A percentile compares a stretch with the other conserved stretches of the same genome.
phyloP scores from a whole-genome alignment of 2,888 invertebrate genomes.

The Hanleya hanleyi region DNA sequence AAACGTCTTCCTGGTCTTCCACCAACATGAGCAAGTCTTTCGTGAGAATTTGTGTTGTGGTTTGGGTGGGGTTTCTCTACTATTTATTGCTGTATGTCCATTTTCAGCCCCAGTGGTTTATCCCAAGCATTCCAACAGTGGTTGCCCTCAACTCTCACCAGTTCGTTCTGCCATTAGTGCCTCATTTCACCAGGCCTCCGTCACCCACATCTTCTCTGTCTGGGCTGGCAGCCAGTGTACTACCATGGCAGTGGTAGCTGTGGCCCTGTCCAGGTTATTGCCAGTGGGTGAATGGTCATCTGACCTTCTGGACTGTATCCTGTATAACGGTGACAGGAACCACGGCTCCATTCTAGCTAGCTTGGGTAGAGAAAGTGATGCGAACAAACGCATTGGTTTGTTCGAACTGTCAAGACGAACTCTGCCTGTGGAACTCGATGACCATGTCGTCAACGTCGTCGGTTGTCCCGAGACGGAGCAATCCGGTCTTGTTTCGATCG shows the following conservation, averaged over 20 bases:
- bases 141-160: neutral
- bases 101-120: no score
- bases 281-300: neutral
- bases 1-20: no score
- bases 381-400: neutral
- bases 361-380: neutral
- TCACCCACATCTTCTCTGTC: neutral
- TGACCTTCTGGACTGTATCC: neutral
- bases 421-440: neutral
- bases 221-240: neutral
- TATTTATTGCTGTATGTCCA: no score
- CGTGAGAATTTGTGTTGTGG: no score
- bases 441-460: neutral
- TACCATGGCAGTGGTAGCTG: neutral
- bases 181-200: neutral
- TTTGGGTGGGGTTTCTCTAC: no score
- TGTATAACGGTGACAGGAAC: neutral
- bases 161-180: neutral
- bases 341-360: neutral
- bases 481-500: neutral
- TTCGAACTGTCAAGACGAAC: neutral
- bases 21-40: no score
- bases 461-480: neutral
- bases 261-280: neutral
- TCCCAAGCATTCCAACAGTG: no score